Evolutionary conservation across 2,888 invertebrate genomes (phyloP).

Genomic region (Latrodectus elegans): DNA sequence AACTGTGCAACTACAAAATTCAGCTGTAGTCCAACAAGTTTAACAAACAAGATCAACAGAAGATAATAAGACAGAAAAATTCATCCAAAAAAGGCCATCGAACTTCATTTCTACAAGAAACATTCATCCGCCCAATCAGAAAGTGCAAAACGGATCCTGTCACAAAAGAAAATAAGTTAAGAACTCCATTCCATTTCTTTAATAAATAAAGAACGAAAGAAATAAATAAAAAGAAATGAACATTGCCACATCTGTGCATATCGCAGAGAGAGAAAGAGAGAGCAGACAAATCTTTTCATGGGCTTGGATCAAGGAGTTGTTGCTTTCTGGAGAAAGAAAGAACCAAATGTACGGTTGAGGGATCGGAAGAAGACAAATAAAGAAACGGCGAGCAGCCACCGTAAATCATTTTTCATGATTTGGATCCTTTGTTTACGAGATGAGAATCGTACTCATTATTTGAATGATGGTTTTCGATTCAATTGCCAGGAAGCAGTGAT

Average conservation of each 20-base stretch:
- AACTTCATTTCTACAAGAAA: neutral
- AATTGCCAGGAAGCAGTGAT: conserved; percentile 58
- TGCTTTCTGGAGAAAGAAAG: neutral
- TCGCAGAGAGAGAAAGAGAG: neutral
- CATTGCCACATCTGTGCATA: neutral
- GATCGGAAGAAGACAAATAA: conserved; percentile 29
- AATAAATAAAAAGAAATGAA: neutral
- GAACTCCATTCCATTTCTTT: neutral
- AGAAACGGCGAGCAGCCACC: conserved; percentile 8
- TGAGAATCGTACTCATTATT: conserved; percentile 8
- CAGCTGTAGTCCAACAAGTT: too few species aligned
- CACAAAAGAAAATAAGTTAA: conserved; percentile 4
- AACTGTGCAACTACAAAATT: too few species aligned
- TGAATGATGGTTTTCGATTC: conserved; percentile 36
- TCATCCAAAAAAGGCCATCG: neutral
- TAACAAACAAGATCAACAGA: neutral
- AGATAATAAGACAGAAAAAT: neutral
- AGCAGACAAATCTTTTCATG: neutral
- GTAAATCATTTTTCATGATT: conserved; percentile 53
- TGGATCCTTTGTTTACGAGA: conserved; percentile 32
- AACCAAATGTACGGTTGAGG: neutral
- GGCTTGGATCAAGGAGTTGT: neutral
- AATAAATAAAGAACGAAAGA: neutral
- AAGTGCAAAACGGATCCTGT: neutral
- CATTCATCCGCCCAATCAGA: neutral